Conservation (phyloP, 2,888 invertebrate genomes). For the Catocala sponsa region DNA sequence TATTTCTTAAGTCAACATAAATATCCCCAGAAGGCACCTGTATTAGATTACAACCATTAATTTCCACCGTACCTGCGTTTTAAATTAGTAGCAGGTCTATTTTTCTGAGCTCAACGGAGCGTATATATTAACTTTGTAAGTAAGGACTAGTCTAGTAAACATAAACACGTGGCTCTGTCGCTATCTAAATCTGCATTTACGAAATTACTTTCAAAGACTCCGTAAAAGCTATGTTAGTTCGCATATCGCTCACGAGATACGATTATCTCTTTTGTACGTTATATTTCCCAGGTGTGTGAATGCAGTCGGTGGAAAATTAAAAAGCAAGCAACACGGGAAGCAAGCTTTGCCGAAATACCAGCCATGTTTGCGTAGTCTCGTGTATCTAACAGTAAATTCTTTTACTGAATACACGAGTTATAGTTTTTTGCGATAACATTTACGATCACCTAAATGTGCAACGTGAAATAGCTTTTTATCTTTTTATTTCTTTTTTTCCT, state of each 20-base stretch:
- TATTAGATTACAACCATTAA: constrained; percentile 40
- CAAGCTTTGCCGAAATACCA: constrained; percentile 40
- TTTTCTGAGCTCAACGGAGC: constrained; percentile 31
- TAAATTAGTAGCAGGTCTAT: constrained; percentile 35
- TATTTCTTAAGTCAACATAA: constrained; percentile 3
- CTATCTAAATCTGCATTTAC: constrained; percentile 23
- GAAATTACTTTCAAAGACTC: constrained; percentile 20
- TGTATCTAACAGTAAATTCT: constrained; percentile 37
- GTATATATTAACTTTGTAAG: constrained; percentile 37
- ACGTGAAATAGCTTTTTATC: constrained; percentile 1
- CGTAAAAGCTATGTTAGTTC: constrained; percentile 25
- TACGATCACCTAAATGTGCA: constrained; percentile 13
- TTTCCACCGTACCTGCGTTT: constrained; percentile 28
- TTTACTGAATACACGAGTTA: constrained; percentile 18
- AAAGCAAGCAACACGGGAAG: constrained; percentile 50
- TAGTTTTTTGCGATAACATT: constrained; percentile 30
- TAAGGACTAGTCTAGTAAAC: constrained; percentile 18
- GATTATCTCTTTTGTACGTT: constrained; percentile 56
- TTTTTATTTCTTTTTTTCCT: constrained; percentile 1
- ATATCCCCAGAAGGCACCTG: constrained; percentile 4
- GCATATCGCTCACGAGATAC: constrained; percentile 48
- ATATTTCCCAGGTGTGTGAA: constrained; percentile 63
- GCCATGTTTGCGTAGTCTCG: constrained; percentile 27
- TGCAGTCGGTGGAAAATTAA: constrained; percentile 68
- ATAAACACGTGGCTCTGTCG: constrained; percentile 13